These are phyloP conservation scores for Aldrovandia affinis DNA, from an alignment of 2,797 vertebrate species.

Conservation along the genomic window DNA sequence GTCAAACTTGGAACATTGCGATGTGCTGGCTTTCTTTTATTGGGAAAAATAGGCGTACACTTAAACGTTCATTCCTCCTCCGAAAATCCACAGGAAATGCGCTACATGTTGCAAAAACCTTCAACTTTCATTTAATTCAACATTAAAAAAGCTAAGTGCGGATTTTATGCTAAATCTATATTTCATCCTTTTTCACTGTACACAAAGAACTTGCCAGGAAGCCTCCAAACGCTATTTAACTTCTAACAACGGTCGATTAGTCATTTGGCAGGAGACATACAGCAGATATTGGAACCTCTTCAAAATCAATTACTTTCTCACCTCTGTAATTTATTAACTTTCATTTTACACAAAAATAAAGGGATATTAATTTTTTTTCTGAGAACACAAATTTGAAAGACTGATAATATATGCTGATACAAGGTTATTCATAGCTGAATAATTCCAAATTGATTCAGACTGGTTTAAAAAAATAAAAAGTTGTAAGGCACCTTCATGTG, in stretches of 20 bases:
- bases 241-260: not conserved
- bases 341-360: conserved; percentile 12
- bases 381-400: too few species aligned
- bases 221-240: not conserved
- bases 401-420: not conserved
- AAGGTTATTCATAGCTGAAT: not conserved
- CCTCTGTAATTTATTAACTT: not conserved
- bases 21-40: not conserved
- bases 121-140: too few species aligned
- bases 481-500: not conserved
- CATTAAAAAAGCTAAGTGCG: not conserved
- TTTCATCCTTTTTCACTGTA: not conserved
- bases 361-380: not conserved
- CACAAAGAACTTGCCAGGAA: not conserved
- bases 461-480: not conserved
- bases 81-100: not conserved
- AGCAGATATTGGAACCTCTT: not conserved
- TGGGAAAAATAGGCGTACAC: not conserved
- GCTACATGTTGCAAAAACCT: not conserved
- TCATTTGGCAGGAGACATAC: not conserved
- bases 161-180: not conserved
- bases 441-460: not conserved
- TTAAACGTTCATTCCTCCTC: not conserved
- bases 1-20: not conserved
- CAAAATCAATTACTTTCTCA: not conserved